Conservation (phyloP, 2,888 invertebrate genomes). For the Andrena hattorfiana region DNA sequence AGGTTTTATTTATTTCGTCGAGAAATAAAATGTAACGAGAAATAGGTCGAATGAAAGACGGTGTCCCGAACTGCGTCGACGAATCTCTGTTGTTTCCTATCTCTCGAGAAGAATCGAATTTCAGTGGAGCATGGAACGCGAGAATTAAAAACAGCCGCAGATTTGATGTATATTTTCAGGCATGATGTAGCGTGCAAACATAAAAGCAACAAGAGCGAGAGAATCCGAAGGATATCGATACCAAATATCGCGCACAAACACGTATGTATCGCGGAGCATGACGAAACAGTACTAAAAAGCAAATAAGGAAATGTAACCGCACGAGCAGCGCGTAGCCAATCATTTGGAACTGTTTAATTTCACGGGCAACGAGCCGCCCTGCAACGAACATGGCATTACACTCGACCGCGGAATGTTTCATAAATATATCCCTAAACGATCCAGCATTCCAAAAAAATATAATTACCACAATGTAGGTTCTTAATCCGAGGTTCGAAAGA, state of each 20-base stretch:
- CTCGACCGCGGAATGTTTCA: not conserved
- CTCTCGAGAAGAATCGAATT: conserved; percentile 13
- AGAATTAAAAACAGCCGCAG: conserved; percentile 21
- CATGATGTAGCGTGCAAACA: conserved; percentile 29
- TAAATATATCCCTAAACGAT: not conserved
- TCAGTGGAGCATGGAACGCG: conserved; percentile 17
- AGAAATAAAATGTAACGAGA: no score
- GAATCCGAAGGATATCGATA: conserved; percentile 3
- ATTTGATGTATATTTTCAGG: conserved; percentile 28
- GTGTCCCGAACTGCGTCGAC: no score
- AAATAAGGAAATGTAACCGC: conserved; percentile 19
- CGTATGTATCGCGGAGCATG: conserved; percentile 17
- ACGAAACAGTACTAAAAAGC: not conserved
- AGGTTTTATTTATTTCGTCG: no score
- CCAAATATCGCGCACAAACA: conserved; percentile 14
- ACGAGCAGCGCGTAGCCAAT: not conserved
- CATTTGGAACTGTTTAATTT: not conserved
- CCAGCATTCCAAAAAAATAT: not conserved
- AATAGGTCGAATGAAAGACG: no score
- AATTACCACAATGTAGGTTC: not conserved
- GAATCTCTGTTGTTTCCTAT: not conserved
- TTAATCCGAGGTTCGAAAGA: not conserved
- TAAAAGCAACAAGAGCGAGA: not conserved
- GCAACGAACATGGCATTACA: not conserved
- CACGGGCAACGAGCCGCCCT: not conserved